These are phyloP conservation scores for Boloria euphrosyne DNA, from an alignment of 2,888 invertebrate species.

Conservation along the genomic window DNA sequence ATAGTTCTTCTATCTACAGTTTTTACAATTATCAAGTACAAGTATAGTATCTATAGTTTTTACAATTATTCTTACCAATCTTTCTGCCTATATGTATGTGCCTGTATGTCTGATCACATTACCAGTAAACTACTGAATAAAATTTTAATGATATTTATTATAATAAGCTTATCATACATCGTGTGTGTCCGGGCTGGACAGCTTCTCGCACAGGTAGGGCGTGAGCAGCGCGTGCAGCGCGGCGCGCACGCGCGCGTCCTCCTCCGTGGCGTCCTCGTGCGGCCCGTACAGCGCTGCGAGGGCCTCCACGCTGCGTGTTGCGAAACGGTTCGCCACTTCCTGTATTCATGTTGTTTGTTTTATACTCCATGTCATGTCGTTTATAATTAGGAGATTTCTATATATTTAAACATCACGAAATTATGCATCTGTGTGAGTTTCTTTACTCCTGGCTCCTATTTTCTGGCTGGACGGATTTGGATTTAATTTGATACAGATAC, in stretches of 20 bases:
- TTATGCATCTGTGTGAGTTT: neutral
- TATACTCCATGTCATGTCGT: neutral
- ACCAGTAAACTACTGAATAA: no score
- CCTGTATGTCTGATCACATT: no score
- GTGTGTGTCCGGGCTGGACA: slow-evolving; percentile 87
- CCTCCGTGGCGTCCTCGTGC: slow-evolving; percentile 78
- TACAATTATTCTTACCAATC: no score
- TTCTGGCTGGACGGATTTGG: no score
- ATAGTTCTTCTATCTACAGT: no score
- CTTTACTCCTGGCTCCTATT: no score
- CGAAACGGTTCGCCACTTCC: slow-evolving; percentile 96
- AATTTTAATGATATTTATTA: no score
- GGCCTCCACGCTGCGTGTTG: slow-evolving; percentile 92
- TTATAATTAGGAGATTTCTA: neutral
- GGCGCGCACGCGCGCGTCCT: slow-evolving; percentile 79
- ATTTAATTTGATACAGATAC: no score
- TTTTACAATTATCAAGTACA: no score
- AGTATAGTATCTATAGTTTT: no score
- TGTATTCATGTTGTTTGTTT: slow-evolving; percentile 62
- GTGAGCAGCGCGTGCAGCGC: slow-evolving; percentile 88
- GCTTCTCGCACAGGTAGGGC: slow-evolving; percentile 90
- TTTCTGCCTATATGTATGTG: no score
- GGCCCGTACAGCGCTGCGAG: slow-evolving; percentile 90
- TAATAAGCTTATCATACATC: slow-evolving; percentile 85
- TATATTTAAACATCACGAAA: neutral